phyloP scores from a whole-genome alignment of 2,888 invertebrate genomes.

The Apamea anceps region DNA sequence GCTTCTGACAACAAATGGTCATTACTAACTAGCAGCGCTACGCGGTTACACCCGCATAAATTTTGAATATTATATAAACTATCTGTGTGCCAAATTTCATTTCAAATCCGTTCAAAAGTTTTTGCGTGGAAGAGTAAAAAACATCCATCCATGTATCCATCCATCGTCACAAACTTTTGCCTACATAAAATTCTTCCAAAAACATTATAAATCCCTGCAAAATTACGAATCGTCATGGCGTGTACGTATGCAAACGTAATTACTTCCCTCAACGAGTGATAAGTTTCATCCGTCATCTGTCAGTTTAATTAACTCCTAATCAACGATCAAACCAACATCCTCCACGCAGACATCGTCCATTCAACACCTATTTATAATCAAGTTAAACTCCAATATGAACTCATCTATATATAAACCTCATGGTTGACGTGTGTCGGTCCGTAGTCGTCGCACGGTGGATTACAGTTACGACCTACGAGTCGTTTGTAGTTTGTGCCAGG shows the following conservation, averaged over 20 bases:
- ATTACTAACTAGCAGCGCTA: not conserved
- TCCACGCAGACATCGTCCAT: conserved; percentile 2
- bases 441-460: conserved; percentile 21
- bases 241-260: not conserved
- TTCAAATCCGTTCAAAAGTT: too few species aligned
- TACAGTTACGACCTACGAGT: conserved; percentile 21
- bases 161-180: too few species aligned
- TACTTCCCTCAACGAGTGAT: too few species aligned
- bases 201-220: not conserved
- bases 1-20: not conserved
- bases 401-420: conserved; percentile 27
- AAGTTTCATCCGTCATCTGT: not conserved
- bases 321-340: not conserved
- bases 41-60: too few species aligned
- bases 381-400: conserved; percentile 13
- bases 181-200: not conserved
- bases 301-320: conserved; percentile 3
- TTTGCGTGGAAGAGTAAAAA: too few species aligned
- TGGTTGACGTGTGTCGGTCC: conserved; percentile 1
- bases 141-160: too few species aligned
- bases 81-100: too few species aligned
- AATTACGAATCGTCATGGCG: not conserved
- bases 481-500: conserved; percentile 52
- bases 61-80: too few species aligned
- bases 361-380: conserved; percentile 9